Percentiles rank a stretch among this genome's conserved stretches.
These are phyloP conservation scores for Laterallus jamaicensis DNA, from an alignment of 2,113 vertebrate genomes.

Conservation along the genomic window DNA sequence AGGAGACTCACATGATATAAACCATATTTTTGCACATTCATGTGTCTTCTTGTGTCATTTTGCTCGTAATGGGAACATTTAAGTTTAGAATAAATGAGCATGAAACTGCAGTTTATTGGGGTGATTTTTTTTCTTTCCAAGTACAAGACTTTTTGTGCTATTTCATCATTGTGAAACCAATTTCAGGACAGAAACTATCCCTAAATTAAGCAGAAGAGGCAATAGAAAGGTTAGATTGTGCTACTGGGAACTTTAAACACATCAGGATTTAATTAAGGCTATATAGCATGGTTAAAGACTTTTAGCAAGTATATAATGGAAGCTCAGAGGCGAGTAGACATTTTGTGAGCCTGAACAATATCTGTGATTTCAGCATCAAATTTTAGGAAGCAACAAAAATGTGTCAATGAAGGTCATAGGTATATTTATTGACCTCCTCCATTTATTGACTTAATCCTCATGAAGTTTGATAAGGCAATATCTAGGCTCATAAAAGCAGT, in stretches of 20 bases:
- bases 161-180: neutral
- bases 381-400: neutral
- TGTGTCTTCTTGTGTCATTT: neutral
- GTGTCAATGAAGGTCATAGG: neutral
- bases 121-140: neutral
- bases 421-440: neutral
- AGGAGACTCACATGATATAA: neutral
- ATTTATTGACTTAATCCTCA: neutral
- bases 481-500: neutral
- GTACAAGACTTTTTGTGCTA: neutral
- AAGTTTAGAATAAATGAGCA: neutral
- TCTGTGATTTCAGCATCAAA: neutral
- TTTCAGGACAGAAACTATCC: neutral
- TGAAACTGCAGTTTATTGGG: neutral
- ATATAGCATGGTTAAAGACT: neutral
- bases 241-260: neutral
- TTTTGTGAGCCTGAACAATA: neutral
- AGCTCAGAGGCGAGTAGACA: neutral
- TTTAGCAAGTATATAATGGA: neutral
- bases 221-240: neutral
- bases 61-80: neutral
- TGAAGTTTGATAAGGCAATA: neutral
- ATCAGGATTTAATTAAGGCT: slow-evolving; percentile 20
- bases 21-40: neutral
- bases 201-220: neutral